Evolutionary conservation across 2,888 invertebrate genomes (phyloP), one percentile per base, ranked within the genome.

Genomic region (Metopia argyrocephala): DNA sequence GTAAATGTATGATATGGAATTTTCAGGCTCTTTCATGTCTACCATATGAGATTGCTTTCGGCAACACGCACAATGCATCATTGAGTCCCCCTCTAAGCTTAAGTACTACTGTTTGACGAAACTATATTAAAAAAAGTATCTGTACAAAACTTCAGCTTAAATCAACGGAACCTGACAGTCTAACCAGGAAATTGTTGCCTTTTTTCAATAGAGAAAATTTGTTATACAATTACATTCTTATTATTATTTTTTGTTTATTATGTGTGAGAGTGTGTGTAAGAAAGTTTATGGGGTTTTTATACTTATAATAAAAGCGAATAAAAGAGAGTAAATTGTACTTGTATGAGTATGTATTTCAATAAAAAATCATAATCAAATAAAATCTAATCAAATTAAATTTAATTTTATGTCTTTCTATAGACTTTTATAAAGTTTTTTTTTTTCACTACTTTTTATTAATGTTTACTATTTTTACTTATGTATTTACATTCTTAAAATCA

Each of bases 211-310:
- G 64, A 59, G 74, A 52, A 75, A 74, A 74, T 75, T 75, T 79
- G 69, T 79, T 74, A 62, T 61, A 54, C 21, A 78, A 73, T 69
- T 79, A 74, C n/a, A 74, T 64, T n/a, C n/a, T n/a, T n/a, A n/a
- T n/a, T n/a, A n/a, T n/a, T n/a, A 69, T 65, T 45, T 45, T 64
- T 48, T 64, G 28, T 59, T 66, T 38, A 31, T 31, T 31, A 31
- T 12, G 9, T 31, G 57, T 59, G 27, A 25, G 46, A 18, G n/a
- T 57, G 56, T 21, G 21, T 52, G n/a, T 75, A 21, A 23, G n/a
- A 15, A 23, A 27, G 52, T 18, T 21, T 31, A 9, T 61, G n/a
- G n/a, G 15, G 15, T 38, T 18, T 23, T 7, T 52, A 15, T n/a
- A n/a, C 18, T 25, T 45, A 18, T 9, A 25, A 20, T 9, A 15